Evolutionary conservation across 2,797 vertebrate species (phyloP), one percentile per base, ranked within the genome.

Genomic region (Argyrosomus regius): DNA sequence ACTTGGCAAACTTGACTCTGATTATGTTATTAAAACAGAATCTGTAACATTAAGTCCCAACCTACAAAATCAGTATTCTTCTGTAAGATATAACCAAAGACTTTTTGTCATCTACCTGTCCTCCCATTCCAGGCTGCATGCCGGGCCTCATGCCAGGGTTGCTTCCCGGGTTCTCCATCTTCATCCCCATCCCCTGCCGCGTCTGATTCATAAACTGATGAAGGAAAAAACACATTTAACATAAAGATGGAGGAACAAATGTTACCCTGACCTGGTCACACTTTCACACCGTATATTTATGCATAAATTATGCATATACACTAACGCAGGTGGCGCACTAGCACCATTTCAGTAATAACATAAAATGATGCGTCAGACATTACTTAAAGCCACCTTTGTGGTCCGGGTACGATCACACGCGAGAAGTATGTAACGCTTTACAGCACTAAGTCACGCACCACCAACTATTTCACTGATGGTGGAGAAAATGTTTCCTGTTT

Each of bases 191-290:
- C 0, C 92, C 90, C 89, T 98, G 98, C 54, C 97, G 95, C 5
- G 94, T 97, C 95, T 99, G 98, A 93, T 98, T 99, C 95, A 99
- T 94, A 86, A 99, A 98, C 98, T 99, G 90, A 80, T 17, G 52
- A 72, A 6, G 20, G 20, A 79, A 75, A 73, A 71, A 57, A 1
- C 84, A 60, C n/a, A 80, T 66, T 14, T 2, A 59, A n/a, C 4
- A 52, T 64, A 43, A 53, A 81, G 43, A 64, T 8, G 7, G 60
- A 52, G 66, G 46, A 77, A 6, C 16, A 75, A n/a, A 69, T 71
- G 8, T 31, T 56, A 39, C 48, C 3, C 24, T 41, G 26, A 69
- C 11, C 43, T 39, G 24, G 56, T 43, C 28, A 26, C 17, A 41
- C 8, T 49, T 56, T 0, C 10, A 28, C 22, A 20, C 46, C 1